Evolutionary conservation across 1,140 invertebrate genomes (phyloP), one percentile per base, ranked within the genome.

Genomic region (Eupristina koningsbergeri): DNA sequence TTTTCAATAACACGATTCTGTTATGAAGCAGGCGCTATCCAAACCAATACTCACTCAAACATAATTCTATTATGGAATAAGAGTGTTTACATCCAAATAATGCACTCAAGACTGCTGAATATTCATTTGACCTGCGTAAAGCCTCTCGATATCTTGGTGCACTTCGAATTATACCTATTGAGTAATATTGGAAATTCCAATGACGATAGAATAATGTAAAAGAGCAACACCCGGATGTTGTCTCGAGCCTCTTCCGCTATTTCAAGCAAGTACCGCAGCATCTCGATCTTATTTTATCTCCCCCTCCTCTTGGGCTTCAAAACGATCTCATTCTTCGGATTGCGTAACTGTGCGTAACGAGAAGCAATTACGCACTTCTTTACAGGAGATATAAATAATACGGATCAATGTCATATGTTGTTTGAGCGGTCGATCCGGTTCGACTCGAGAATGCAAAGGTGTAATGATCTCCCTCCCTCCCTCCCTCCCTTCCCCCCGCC

Each of bases 321-420:
- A 73, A 45, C 69, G 75, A 77, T 88, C 76, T 84, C 84, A 53
- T 86, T 84, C 74, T 61, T 15, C 45, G 63, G 61, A 45, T 39
- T 41, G 83, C 39, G 74, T 87, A 88, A 87, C 86, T 71, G 86
- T 80, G 85, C 83, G 86, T 88, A 88, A 87, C 84, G 82, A 86
- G 80, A 85, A 79, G 86, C 86, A 83, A 84, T 88, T 87, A 87
- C 79, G 87, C 85, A 50, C 85, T 85, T 81, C 81, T 88, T 87
- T 88, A 87, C 80, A 71, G 41, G 29, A 80, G 58, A 81, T 81
- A 74, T 86, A 86, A 88, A 85, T 86, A 85, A 81, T 50, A 47
- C 63, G 83, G 81, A 79, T 83, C 81, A 83, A 69, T 63, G 79
- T 85, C 81, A 81, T 80, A 41, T 58, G 64, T 26, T 86, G 80